Base-by-base conservation (phyloP, 1,140 invertebrate genomes). In the Asbolus verrucosus region DNA sequence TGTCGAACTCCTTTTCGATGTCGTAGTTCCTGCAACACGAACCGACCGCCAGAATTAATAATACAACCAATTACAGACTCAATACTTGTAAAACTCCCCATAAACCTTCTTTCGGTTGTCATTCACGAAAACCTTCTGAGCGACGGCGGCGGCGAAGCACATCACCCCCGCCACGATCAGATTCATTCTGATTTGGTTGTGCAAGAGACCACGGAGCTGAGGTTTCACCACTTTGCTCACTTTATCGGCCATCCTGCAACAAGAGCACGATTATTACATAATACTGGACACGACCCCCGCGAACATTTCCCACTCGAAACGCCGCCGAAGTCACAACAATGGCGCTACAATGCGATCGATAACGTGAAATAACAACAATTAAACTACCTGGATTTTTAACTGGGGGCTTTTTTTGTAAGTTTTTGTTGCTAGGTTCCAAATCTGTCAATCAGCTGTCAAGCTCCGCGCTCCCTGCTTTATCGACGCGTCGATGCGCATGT, bases 31-130 rank as follows among this genome's bases (percentile, higher is more conserved):
- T 87, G 79, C 19, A 84, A 83, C 38, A 70, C n/a, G n/a, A n/a
- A n/a, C n/a, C n/a, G n/a, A n/a, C n/a, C n/a, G n/a, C n/a, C n/a
- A n/a, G n/a, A n/a, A n/a, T n/a, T n/a, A n/a, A n/a, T n/a, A n/a
- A n/a, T n/a, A n/a, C n/a, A n/a, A n/a, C n/a, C 11, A 27, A 68
- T 9, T 18, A 6, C 4, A 30, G 18, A 68, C n/a, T 19, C 8
- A 14, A 79, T 81, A 90, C 89, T 85, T 90, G 84, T 90, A 90
- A 78, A 89, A 90, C 73, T 90, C 87, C 41, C 87, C 88, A 75
- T 89, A 90, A 75, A 78, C 80, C 76, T 81, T 80, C 78, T 89
- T 90, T 65, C 85, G 82, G 1, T 82, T 79, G 67, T 86, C 85
- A 36, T 81, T 81, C n/a, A 87, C 77, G 0, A 83, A 59, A 24